Conservation (phyloP, 2,113 vertebrate genomes). For the Chaetops frenatus region DNA sequence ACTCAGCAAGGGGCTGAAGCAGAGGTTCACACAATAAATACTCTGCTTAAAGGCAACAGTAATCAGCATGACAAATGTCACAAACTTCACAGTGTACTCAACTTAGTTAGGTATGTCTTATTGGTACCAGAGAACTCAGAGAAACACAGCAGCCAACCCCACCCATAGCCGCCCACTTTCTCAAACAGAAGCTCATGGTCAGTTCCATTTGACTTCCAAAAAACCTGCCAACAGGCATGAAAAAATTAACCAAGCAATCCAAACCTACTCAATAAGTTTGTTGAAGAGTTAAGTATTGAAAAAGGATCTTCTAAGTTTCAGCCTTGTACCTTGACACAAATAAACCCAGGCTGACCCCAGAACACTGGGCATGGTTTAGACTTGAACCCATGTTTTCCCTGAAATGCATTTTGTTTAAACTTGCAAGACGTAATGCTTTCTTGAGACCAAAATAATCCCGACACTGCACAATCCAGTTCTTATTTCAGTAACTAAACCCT, state of each 20-base stretch:
- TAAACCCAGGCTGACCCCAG: not conserved
- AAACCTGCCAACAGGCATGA: not conserved
- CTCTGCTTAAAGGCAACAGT: not conserved
- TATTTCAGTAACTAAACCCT: constrained; percentile 32
- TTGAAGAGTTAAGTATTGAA: not conserved
- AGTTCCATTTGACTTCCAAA: not conserved
- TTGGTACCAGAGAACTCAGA: not conserved
- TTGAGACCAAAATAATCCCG: constrained; percentile 8
- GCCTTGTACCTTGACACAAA: not conserved
- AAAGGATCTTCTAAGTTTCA: not conserved
- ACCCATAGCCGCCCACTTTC: not conserved
- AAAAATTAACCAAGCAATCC: not conserved
- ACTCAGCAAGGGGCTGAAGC: not conserved
- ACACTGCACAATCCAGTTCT: not conserved
- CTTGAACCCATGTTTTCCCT: not conserved
- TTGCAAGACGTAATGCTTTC: not conserved
- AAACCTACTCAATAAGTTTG: not conserved
- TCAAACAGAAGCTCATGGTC: not conserved
- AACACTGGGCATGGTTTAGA: not conserved
- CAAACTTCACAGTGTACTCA: not conserved
- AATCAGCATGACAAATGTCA: not conserved
- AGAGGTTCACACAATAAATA: not conserved
- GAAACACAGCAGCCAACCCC: not conserved
- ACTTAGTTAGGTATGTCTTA: not conserved
- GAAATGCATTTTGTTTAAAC: not conserved